Conservation (phyloP, 2,113 vertebrate species). For the Patagioenas fasciata region DNA sequence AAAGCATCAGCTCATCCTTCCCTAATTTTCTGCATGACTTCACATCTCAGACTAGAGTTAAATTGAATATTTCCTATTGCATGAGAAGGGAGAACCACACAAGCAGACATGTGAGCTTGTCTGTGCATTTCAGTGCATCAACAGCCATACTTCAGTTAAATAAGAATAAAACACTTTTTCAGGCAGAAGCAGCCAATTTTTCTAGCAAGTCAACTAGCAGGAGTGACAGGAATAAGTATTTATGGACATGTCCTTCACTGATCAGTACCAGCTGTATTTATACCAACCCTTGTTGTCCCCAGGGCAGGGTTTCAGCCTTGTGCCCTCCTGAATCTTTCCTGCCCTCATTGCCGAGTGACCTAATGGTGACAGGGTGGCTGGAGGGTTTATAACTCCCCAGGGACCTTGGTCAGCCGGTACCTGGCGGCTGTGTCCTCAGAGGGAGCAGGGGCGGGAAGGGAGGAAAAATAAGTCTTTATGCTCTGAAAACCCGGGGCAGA, state of each 20-base stretch:
- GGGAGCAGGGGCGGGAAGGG: neutral
- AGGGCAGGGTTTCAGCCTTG: neutral
- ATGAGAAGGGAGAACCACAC: neutral
- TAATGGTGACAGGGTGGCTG: neutral
- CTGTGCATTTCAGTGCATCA: neutral
- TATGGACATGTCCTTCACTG: neutral
- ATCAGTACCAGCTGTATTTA: neutral
- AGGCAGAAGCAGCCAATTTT: neutral
- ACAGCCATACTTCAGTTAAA: neutral
- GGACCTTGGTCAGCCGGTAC: neutral
- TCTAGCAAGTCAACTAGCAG: neutral
- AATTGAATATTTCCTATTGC: neutral
- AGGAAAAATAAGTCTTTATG: neutral
- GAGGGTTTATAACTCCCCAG: neutral
- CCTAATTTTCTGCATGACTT: neutral
- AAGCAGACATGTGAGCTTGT: accelerated
- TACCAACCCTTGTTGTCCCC: neutral
- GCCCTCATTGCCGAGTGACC: neutral
- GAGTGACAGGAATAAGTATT: neutral
- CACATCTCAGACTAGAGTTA: neutral
- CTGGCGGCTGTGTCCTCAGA: neutral
- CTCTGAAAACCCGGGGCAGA: neutral
- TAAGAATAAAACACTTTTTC: neutral
- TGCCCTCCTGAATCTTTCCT: neutral
- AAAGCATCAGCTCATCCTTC: neutral